Conservation (phyloP, 2,113 vertebrate species). For the Sapajus apella region DNA sequence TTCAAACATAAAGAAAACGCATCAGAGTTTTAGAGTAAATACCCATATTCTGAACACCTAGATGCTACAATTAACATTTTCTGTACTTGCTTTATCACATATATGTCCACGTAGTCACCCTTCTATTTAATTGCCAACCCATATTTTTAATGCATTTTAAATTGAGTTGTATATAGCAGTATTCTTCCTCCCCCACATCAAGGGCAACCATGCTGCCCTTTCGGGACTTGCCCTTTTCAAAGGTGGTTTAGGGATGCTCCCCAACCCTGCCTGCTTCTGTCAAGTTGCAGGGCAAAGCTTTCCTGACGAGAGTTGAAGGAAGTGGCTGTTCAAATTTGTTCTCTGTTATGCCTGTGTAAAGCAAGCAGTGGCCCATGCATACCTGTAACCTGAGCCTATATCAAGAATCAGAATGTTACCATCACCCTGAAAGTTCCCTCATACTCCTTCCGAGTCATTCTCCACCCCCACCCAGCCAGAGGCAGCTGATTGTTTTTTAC, state of each 20-base stretch:
- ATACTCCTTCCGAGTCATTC: neutral
- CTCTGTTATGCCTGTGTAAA: neutral
- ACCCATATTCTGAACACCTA: neutral
- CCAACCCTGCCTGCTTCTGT: neutral
- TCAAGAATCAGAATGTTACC: neutral
- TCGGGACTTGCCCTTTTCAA: neutral
- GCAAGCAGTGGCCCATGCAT: neutral
- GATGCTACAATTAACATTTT: neutral
- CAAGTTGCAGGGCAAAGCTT: neutral
- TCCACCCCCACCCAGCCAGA: neutral
- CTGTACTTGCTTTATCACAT: neutral
- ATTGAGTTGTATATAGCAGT: neutral
- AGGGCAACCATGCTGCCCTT: neutral
- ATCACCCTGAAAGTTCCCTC: neutral
- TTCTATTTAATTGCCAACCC: neutral
- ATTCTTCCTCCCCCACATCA: neutral
- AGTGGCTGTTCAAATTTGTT: neutral
- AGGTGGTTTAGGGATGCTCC: neutral
- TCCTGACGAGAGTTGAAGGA: neutral
- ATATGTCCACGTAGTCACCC: neutral
- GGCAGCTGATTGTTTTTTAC: neutral
- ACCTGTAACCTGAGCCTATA: neutral
- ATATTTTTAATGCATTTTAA: slow-evolving; percentile 14
- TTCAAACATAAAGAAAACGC: slow-evolving; percentile 44
- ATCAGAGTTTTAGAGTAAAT: neutral